Percentiles rank a stretch among this genome's conserved stretches.
These are phyloP conservation scores for Momotus momota DNA, from an alignment of 2,797 vertebrate genomes.

Conservation along the genomic window DNA sequence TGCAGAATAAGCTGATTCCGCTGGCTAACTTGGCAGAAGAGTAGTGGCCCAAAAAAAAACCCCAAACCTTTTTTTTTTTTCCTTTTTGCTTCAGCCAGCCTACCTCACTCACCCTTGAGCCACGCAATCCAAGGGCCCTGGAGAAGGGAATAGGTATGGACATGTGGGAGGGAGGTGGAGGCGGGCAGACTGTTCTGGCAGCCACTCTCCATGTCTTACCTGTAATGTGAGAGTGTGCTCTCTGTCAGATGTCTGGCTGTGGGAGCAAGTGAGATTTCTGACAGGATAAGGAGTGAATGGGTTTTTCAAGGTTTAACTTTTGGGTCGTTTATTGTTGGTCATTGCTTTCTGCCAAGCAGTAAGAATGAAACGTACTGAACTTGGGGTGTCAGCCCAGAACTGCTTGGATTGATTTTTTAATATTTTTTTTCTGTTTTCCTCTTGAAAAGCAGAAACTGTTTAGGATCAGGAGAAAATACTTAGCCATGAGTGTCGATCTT, in stretches of 20 bases:
- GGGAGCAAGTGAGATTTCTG: not conserved
- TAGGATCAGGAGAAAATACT: not conserved
- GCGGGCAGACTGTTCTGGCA: not conserved
- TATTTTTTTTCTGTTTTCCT: not conserved
- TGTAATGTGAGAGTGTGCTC: not conserved
- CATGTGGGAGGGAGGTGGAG: not conserved
- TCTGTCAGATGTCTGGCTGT: not conserved
- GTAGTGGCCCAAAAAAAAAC: not conserved
- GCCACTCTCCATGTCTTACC: not conserved
- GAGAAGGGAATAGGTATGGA: not conserved
- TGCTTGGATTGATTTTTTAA: not conserved
- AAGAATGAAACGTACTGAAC: not conserved
- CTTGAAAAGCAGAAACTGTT: not conserved
- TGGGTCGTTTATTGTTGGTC: not conserved
- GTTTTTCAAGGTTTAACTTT: not conserved
- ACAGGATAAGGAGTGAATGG: not conserved
- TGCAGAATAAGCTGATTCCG: not conserved
- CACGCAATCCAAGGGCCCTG: rapidly evolving
- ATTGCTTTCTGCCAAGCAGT: not conserved
- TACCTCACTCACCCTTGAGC: not conserved
- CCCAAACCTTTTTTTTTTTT: too few relatives aligned
- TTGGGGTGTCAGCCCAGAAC: not conserved
- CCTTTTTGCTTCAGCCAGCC: not conserved
- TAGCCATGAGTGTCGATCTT: not conserved
- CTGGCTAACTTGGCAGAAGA: not conserved